Base-by-base conservation (phyloP, 2,113 vertebrate species). In the Larimichthys polyactis region DNA sequence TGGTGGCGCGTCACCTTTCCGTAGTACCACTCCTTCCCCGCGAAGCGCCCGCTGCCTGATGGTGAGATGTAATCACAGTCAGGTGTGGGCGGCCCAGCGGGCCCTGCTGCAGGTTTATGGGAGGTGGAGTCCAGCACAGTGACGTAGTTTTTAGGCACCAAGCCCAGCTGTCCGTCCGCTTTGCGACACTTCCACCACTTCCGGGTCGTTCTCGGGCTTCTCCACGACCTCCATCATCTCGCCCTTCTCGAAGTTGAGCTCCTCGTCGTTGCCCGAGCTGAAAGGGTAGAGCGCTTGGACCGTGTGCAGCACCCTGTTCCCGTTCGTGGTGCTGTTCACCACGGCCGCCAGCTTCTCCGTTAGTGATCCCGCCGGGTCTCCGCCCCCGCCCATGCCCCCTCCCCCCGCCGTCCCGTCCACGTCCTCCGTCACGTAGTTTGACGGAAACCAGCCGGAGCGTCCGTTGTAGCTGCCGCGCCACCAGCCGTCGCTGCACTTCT, bases 151-250 rank as follows among this genome's bases (percentile, higher is more conserved):
- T 97, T 97, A 46, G 97, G 97, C 78, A 98, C 97, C 76, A 98
- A 92, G 78, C 97, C 97, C 78, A 98, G 87, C 86, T 95, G 96
- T 69, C 97, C 96, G 48, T 98, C 96, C 6, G 92, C 95, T 90
- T 98, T 98, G 86, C 96, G 95, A 90, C 97, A 98, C 90, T 97
- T 97, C 97, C 97, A 98, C 97, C 97, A 98, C 82, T 98, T 98
- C 97, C 0, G 97, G 97, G 85, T 98, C 97, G 74, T 98, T 97
- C 93, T 98, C 97, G 0, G 97, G 97, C 85, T 97, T 98, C 93
- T 98, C 97, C 83, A 97, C 93, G 52, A 98, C 97, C 89, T 97
- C 97, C 97, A 98, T 98, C 77, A 98, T 82, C 89, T 97, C 97
- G 2, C 97, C 96, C 90, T 96, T 96, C 90, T 97, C 97, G 75